A percentile compares a stretch with the other conserved stretches of the same genome.
Conservation (phyloP, 2,797 vertebrate species). For the Halcyon badia region DNA sequence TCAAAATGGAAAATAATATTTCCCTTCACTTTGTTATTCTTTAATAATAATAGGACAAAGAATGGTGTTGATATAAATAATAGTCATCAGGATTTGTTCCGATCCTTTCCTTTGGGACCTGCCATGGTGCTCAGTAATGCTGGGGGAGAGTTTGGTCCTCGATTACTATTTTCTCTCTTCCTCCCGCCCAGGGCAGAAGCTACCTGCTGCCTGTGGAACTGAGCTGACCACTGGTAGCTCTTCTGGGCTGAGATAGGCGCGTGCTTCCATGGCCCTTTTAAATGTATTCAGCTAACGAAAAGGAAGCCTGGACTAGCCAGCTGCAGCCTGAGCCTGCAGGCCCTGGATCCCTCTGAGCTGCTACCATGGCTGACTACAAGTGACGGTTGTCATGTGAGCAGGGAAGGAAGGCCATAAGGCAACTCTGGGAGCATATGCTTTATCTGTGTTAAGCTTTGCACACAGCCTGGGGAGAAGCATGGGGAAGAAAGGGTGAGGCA, state of each 20-base stretch:
- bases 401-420: constrained; percentile 59
- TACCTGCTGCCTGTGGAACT: neutral
- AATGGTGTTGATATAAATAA: neutral
- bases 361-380: constrained; percentile 68
- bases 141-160: neutral
- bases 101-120: neutral
- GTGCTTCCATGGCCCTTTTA: neutral
- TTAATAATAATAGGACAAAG: neutral
- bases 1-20: neutral
- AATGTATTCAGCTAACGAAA: neutral
- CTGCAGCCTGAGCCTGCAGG: constrained; percentile 69
- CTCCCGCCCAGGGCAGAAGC: neutral
- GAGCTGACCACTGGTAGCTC: neutral
- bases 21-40: neutral
- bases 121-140: neutral
- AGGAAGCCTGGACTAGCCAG: constrained; percentile 38
- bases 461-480: constrained; percentile 37
- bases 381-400: constrained; percentile 67
- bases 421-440: constrained; percentile 64
- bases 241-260: rapidly evolving
- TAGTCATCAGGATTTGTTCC: neutral
- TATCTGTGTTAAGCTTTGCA: constrained; percentile 41
- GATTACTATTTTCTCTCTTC: neutral
- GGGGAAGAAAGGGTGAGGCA: constrained; percentile 50
- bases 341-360: constrained; percentile 59